Base-by-base conservation (phyloP, 1,140 invertebrate genomes). In the Drosophila santomea region DNA sequence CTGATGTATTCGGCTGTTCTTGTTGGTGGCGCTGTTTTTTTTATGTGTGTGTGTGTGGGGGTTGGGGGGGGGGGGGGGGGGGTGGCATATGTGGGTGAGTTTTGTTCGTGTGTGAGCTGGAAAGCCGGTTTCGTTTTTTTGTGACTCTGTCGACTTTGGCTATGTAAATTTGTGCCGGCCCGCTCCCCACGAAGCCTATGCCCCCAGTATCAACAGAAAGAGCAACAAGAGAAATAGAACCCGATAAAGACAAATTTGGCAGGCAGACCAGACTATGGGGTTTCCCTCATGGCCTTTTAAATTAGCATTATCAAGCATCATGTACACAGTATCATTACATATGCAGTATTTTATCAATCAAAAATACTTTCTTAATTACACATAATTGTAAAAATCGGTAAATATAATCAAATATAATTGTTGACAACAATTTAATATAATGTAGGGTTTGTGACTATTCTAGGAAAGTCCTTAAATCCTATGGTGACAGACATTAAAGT, bases 61-160 rank as follows among this genome's bases (percentile, higher is more conserved):
- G n/a, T n/a, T n/a, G n/a, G n/a, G n/a, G n/a, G n/a, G n/a, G n/a
- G n/a, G n/a, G n/a, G n/a, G n/a, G 20, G 20, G 63, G 52, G 41
- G 74, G 61, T 23, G 74, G 73, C 78, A 73, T 89, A 88, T 88
- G 83, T 88, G 83, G 83, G 83, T 86, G 83, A 86, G 84, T 62
- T 74, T 69, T 61, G 71, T 54, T 20, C 32, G 39, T 80, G 63
- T 64, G 67, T 60, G 52, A 45, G 58, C 51, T 54, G 68, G 67
- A 58, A 77, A 88, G 80, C 82, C 83, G 82, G 83, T 82, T 85
- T 85, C 28, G 56, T 45, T 35, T 62, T 76, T 35, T 72, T 54
- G 68, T 68, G 79, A 61, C 72, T 74, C 56, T 72, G 39, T 63
- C 56, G 68, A 63, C 79, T 74, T 56, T 63, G 73, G 61, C 78